Evolutionary conservation across 2,113 vertebrate genomes (phyloP).

Genomic region (Zootoca vivipara): DNA sequence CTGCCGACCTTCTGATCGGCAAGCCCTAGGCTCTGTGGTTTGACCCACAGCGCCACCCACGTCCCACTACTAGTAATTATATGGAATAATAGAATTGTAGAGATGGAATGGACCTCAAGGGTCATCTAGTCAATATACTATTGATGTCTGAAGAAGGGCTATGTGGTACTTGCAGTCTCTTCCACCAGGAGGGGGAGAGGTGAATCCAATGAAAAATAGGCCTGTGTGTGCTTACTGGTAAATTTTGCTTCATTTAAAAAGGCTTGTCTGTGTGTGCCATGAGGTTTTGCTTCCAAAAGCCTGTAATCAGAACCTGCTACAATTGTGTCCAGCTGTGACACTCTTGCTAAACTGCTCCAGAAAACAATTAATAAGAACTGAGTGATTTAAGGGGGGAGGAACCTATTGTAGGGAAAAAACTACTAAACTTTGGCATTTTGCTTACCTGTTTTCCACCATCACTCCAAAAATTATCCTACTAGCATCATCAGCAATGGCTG

Average conservation of each 20-base stretch:
- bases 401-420: not conserved
- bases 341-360: not conserved
- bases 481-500: constrained; percentile 59
- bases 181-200: not conserved
- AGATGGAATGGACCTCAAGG: no score
- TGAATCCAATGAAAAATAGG: not conserved
- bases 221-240: not conserved
- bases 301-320: not conserved
- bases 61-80: not conserved
- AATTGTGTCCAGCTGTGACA: not conserved
- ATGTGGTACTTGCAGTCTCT: not conserved
- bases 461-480: constrained; percentile 65
- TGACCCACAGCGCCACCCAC: no score
- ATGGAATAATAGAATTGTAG: no score
- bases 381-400: not conserved
- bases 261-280: not conserved
- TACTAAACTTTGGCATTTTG: not conserved
- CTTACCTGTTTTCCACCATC: constrained; percentile 62
- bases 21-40: no score
- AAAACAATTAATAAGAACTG: not conserved
- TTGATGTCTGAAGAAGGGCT: not conserved
- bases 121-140: no score
- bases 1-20: no score
- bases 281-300: not conserved
- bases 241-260: not conserved